Conservation (phyloP, 2,113 vertebrate genomes). For the Bufo gargarizans region DNA sequence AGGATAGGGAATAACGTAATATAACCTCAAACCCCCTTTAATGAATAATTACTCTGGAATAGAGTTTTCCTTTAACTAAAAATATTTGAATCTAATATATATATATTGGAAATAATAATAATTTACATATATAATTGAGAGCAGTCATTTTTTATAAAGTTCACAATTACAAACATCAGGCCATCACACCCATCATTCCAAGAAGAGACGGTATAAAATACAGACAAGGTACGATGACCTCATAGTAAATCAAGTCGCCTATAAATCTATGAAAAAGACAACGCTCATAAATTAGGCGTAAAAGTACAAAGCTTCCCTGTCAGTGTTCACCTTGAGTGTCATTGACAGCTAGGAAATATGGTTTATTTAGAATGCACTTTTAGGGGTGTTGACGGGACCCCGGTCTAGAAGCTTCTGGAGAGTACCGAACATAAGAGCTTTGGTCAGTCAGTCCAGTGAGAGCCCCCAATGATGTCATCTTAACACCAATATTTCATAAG, state of each 20-base stretch:
- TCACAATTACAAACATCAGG: neutral
- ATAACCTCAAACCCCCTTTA: no score
- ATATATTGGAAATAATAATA: neutral
- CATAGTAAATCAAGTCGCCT: slow-evolving; percentile 1
- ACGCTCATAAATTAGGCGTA: slow-evolving; percentile 22
- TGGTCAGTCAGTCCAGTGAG: neutral
- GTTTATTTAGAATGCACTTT: slow-evolving; percentile 24
- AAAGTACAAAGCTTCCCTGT: neutral
- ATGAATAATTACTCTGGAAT: no score
- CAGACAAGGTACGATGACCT: neutral
- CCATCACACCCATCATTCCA: slow-evolving; percentile 5
- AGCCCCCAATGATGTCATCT: slow-evolving; percentile 2
- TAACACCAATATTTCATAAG: neutral
- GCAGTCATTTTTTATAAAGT: neutral
- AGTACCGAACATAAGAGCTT: neutral
- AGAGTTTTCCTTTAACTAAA: neutral
- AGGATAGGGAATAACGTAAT: no score
- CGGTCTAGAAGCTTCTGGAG: neutral
- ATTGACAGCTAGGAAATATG: slow-evolving; percentile 18
- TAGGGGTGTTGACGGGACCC: slow-evolving; percentile 6
- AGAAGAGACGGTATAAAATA: slow-evolving; percentile 27
- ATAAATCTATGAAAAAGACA: slow-evolving; percentile 19
- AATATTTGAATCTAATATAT: neutral
- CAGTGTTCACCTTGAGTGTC: slow-evolving; percentile 39
- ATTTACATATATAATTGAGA: neutral